Percentiles rank a stretch among this genome's conserved stretches.
phyloP scores from a whole-genome alignment of 2,797 vertebrate genomes.

The Scomberomorus guttatus region DNA sequence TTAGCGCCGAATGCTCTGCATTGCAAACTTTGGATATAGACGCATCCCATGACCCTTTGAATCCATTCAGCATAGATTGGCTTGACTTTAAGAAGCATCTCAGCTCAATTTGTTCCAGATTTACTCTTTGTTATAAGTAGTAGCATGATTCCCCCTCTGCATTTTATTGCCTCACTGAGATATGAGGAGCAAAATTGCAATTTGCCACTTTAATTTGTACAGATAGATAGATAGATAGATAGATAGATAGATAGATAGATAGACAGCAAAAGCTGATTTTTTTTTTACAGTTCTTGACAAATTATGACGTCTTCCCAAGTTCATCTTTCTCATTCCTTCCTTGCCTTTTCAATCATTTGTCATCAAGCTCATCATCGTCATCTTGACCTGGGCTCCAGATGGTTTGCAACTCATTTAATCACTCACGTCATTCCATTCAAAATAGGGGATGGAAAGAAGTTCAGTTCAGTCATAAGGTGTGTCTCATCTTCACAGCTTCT shows the following conservation, averaged over 20 bases:
- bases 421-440: not conserved
- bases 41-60: slow-evolving; percentile 26
- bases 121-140: not conserved
- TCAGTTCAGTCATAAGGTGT: slow-evolving; percentile 2
- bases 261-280: slow-evolving; percentile 4
- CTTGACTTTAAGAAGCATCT: not conserved
- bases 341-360: not conserved
- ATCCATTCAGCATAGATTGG: not conserved
- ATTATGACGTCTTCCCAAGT: not conserved
- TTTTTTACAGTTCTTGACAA: not conserved
- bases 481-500: slow-evolving; percentile 9
- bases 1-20: slow-evolving; percentile 25
- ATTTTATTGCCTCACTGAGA: not conserved
- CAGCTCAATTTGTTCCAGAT: not conserved
- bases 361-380: not conserved
- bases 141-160: not conserved
- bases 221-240: slow-evolving; percentile 18
- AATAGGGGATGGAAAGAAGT: not conserved
- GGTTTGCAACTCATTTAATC: not conserved
- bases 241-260: slow-evolving; percentile 18
- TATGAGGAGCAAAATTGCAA: not conserved
- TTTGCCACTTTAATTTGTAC: not conserved
- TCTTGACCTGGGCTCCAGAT: not conserved
- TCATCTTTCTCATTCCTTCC: not conserved
- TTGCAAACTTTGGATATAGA: slow-evolving; percentile 29